Conservation (phyloP, 2,888 invertebrate species). For the Cosmia trapezina region DNA sequence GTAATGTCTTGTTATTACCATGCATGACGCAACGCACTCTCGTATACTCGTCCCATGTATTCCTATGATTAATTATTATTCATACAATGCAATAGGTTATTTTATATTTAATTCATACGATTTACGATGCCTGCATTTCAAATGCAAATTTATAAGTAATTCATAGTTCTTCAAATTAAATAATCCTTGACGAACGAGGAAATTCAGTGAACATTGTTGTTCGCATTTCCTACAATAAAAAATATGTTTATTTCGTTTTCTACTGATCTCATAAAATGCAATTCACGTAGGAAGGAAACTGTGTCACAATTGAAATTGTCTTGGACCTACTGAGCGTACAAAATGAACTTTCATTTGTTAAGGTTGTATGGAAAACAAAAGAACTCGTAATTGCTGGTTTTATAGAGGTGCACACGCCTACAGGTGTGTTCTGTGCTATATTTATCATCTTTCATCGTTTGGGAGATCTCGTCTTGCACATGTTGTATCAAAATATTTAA, state of each 20-base stretch:
- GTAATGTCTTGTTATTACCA: constrained; percentile 88
- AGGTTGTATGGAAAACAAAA: constrained; percentile 50
- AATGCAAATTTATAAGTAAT: constrained; percentile 47
- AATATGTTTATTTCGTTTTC: constrained; percentile 38
- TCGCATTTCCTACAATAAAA: constrained; percentile 37
- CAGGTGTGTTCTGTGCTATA: constrained; percentile 57
- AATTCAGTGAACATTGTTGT: constrained; percentile 36
- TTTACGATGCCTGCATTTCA: constrained; percentile 68
- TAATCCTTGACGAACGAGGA: constrained; percentile 58
- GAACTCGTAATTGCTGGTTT: constrained; percentile 38
- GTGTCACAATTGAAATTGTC: constrained; percentile 56
- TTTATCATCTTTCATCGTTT: constrained; percentile 44
- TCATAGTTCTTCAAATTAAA: constrained; percentile 34
- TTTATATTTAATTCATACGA: constrained; percentile 72
- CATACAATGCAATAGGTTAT: constrained; percentile 76
- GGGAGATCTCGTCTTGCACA: constrained; percentile 48
- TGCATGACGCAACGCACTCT: constrained; percentile 85
- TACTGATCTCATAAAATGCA: constrained; percentile 42
- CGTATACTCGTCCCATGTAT: constrained; percentile 75
- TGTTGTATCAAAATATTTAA: constrained; percentile 64
- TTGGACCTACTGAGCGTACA: constrained; percentile 38
- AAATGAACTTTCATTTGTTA: constrained; percentile 54
- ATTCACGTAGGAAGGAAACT: constrained; percentile 57
- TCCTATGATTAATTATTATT: constrained; percentile 81
- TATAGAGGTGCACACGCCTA: constrained; percentile 26